phyloP scores from a whole-genome alignment of 1,140 invertebrate species.

The Drosophila virilis region DNA sequence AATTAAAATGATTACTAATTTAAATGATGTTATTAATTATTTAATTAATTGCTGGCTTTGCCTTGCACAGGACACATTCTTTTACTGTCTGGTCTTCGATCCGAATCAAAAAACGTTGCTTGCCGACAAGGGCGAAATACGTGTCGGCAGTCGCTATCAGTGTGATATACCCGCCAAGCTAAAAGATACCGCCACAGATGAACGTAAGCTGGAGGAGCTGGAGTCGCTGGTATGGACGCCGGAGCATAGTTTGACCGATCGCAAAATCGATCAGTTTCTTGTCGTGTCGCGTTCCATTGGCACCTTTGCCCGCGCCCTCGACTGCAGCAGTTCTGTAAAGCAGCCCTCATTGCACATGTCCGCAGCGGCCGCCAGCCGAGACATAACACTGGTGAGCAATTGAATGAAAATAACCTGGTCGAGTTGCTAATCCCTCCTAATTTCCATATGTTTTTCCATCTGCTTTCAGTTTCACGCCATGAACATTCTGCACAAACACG shows the following conservation, averaged over 20 bases:
- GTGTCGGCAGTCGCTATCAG: slow-evolving; percentile 97
- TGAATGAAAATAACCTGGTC: not conserved
- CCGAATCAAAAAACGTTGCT: slow-evolving; percentile 98
- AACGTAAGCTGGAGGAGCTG: slow-evolving; percentile 90
- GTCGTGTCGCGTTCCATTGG: slow-evolving; percentile 99
- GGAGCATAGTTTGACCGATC: slow-evolving; percentile 93
- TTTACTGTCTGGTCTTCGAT: slow-evolving; percentile 99
- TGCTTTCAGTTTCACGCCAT: slow-evolving; percentile 95
- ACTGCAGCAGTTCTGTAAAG: slow-evolving; percentile 98
- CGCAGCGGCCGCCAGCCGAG: slow-evolving; percentile 98
- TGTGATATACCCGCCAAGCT: slow-evolving; percentile 92
- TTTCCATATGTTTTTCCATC: not conserved
- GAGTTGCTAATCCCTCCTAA: not conserved
- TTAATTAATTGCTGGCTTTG: not conserved
- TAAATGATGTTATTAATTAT: not conserved
- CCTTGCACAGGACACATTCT: slow-evolving; percentile 94
- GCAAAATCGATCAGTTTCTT: slow-evolving; percentile 99
- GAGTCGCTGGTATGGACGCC: slow-evolving; percentile 98
- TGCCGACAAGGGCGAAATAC: slow-evolving; percentile 98
- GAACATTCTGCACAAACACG: slow-evolving; percentile 97
- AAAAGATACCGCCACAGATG: slow-evolving; percentile 91
- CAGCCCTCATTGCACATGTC: slow-evolving; percentile 99
- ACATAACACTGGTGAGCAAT: slow-evolving; percentile 95
- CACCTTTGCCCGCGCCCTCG: slow-evolving; percentile 98
- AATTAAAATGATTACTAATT: not conserved